phyloP scores from a whole-genome alignment of 2,113 vertebrate species.

The Zapornia atra region DNA sequence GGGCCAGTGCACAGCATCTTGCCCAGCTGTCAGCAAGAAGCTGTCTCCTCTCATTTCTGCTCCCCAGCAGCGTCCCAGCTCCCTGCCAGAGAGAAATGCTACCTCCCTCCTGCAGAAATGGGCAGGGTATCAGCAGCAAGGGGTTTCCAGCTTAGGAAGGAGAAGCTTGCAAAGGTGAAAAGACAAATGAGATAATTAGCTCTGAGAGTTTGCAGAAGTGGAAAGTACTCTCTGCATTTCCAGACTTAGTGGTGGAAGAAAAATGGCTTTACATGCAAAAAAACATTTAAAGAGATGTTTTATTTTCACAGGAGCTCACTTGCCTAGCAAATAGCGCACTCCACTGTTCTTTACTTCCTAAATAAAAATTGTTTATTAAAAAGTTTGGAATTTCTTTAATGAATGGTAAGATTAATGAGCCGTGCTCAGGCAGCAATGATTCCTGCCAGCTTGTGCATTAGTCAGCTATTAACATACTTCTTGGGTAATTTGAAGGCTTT shows the following conservation, averaged over 20 bases:
- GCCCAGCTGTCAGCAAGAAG: not conserved
- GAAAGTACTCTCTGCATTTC: not conserved
- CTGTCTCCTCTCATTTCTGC: not conserved
- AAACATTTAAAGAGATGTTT: not conserved
- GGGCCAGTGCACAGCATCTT: fast-evolving
- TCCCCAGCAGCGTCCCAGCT: not conserved
- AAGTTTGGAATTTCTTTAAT: constrained; percentile 27
- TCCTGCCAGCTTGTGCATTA: constrained; percentile 65
- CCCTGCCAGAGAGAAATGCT: not conserved
- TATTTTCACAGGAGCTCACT: not conserved
- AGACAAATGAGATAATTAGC: not conserved
- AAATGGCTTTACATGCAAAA: not conserved
- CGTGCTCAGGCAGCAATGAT: constrained; percentile 8
- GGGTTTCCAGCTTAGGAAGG: not conserved
- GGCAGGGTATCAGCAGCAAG: not conserved
- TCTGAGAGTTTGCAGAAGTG: not conserved
- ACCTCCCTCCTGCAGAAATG: fast-evolving
- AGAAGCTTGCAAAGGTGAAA: not conserved
- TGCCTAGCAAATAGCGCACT: not conserved
- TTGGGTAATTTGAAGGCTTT: constrained; percentile 39
- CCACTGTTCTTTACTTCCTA: not conserved
- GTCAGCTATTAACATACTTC: constrained; percentile 68
- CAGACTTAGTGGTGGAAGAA: not conserved
- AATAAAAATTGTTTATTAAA: constrained; percentile 52
- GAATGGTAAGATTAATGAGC: constrained; percentile 56